Base-by-base conservation (phyloP, 2,797 vertebrate genomes). In the Serranus cabrilla region DNA sequence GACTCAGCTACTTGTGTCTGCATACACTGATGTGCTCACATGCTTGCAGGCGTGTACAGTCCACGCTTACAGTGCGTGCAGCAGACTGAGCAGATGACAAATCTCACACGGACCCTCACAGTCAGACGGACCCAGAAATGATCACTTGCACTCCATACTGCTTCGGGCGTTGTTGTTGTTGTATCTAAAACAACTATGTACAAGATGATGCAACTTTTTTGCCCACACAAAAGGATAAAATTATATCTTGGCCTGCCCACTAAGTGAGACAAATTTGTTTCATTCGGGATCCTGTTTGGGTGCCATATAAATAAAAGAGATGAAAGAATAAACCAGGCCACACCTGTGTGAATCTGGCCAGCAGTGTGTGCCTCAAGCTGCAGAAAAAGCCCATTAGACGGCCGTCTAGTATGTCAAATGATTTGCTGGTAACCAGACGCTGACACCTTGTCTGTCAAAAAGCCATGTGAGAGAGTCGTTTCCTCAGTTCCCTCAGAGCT, bases 381-480 rank as follows among this genome's bases (percentile, higher is more conserved):
- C 39, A 56, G 14, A 65, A 18, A 56, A 31, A 37, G 16, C 14
- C 31, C 7, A 45, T 67, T 34, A 45, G 18, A 34, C 31, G 51
- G 51, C n/a, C 25, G 12, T 10, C 18, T 1, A 1, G 27, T 46
- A 7, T 67, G 45, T 66, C 13, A 74, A 80, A 49, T 51, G 16
- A 77, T 68, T 76, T 60, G 37, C 37, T 10, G 27, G 21, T 59
- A 56, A 16, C 11, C 31, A 0, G 25, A 31, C 23, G 21, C 21
- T 60, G 60, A 86, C 65, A 60, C 57, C 54, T 62, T 66, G 40
- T 74, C 74, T 73, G 70, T 85, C 64, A 76, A 78, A 68, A 71
- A 57, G 37, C 68, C 73, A 66, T 27, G 42, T 68, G 59, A 68
- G 62, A 81, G 73, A 79, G 23, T 56, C 1, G 5, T 61, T 71